Base-by-base conservation (phyloP, 2,888 invertebrate genomes). In the Diploptera punctata region DNA sequence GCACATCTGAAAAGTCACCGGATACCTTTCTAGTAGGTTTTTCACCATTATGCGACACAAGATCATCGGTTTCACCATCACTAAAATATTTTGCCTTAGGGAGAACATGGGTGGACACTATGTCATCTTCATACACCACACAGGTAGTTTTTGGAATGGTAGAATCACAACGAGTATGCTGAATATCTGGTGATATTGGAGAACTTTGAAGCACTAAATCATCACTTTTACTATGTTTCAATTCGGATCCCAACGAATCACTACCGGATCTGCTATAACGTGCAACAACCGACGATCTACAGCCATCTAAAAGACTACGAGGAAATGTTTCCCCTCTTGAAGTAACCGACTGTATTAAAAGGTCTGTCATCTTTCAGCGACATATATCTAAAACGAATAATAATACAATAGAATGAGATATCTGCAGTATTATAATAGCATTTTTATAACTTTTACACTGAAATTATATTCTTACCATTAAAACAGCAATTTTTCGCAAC, bases 161-260 rank as follows among this genome's bases (percentile, higher is more conserved):
- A 19, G 79, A 75, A 52, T 72, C 73, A 69, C 73, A 73, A 31
- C 71, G 29, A 76, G 84, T 84, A 78, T 84, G 84, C 75, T 84
- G 83, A 68, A 85, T 83, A 76, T 85, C 84, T 67, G 81, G 80
- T 29, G 80, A 76, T 31, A 71, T 18, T 26, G 52, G 21, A 19
- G 67, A 18, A 77, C 82, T 83, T 79, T 86, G 85, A 65, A 86
- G 79, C 75, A 86, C 84, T 70, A 85, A 78, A 79, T 86, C 86
- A 79, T 86, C 86, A 80, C 85, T 86, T 79, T 85, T 85, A 78
- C 85, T 85, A 73, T 85, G 82, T 74, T 84, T 84, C 73, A 86
- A 79, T 74, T 86, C 85, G 77, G 81, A 81, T 75, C 82, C 83
- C 76, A 82, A 24, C 5, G 67, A 62, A 21, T 60, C 49, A 24